Conservation (phyloP, 37 sponge, comb jelly and placozoan genomes). For the Spongia lamella region DNA sequence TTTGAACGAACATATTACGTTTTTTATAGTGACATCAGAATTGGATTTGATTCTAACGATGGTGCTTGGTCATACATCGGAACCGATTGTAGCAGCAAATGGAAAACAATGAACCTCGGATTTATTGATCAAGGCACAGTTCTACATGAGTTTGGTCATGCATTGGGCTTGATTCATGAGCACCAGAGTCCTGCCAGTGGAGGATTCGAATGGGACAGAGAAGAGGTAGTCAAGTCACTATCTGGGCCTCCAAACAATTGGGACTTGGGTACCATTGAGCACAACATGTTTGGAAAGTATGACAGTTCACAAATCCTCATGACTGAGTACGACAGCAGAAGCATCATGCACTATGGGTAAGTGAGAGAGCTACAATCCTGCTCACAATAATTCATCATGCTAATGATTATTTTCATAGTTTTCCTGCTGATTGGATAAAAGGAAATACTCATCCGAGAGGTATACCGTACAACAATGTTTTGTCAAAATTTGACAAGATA, state of each 20-base stretch:
- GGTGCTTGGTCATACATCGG: conserved; percentile 63
- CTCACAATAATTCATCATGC: too few species aligned
- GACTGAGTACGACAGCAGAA: conserved; percentile 41
- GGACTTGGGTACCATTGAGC: conserved; percentile 53
- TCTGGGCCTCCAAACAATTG: conserved; percentile 62
- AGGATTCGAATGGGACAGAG: conserved; percentile 62
- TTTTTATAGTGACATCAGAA: conserved; percentile 42
- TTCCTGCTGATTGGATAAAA: conserved; percentile 62
- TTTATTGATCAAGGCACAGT: conserved; percentile 53
- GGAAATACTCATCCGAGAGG: conserved; percentile 48
- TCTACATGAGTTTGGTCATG: conserved; percentile 62
- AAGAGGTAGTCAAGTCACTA: conserved; percentile 42
- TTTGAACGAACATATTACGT: conserved; percentile 11
- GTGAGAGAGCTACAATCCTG: too few species aligned
- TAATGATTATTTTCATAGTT: too few species aligned
- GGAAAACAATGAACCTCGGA: conserved; percentile 54
- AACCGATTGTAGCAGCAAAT: conserved; percentile 29
- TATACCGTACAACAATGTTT: conserved; percentile 35
- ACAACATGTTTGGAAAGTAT: conserved; percentile 54
- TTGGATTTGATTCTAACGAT: conserved; percentile 44
- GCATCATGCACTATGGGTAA: conserved; percentile 67
- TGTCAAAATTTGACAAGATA: conserved; percentile 46
- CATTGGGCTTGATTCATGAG: conserved; percentile 61
- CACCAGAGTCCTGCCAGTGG: conserved; percentile 59
- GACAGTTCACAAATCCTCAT: conserved; percentile 46